Conservation (phyloP, 2,797 vertebrate species). For the Balearica regulorum region DNA sequence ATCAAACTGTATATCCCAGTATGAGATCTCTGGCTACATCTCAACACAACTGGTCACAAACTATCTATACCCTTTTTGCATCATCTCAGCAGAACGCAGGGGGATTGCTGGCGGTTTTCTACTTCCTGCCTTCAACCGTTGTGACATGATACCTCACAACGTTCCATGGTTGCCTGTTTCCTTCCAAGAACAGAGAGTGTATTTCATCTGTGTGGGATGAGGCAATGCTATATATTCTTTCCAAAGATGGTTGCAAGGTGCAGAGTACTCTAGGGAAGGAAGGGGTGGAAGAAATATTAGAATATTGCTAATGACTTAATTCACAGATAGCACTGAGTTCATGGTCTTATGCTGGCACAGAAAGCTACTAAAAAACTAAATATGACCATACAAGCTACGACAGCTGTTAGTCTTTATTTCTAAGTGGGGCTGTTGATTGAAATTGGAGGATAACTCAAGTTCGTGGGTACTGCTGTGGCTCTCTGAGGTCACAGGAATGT, state of each 20-base stretch:
- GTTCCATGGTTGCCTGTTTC: neutral
- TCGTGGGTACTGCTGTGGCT: neutral
- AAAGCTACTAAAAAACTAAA: neutral
- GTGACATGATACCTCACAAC: neutral
- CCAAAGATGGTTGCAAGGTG: neutral
- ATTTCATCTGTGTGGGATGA: constrained; percentile 11
- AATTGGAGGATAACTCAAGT: neutral
- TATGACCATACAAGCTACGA: neutral
- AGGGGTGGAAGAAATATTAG: neutral
- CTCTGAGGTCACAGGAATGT: constrained; percentile 52
- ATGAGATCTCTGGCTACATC: neutral
- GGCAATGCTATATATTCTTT: neutral
- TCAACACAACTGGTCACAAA: neutral
- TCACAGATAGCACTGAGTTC: neutral
- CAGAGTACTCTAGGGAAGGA: neutral
- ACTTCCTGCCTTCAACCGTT: neutral
- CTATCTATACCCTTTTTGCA: neutral
- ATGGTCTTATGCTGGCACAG: neutral
- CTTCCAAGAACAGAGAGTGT: neutral
- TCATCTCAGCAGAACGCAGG: neutral
- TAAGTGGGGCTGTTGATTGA: neutral
- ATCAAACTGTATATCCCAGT: neutral
- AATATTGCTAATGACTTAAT: neutral
- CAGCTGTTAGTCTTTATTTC: neutral
- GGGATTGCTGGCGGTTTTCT: neutral